Evolutionary conservation across 2,888 invertebrate genomes (phyloP), one percentile per base, ranked within the genome.

Genomic region (Willowsia nigromaculata): DNA sequence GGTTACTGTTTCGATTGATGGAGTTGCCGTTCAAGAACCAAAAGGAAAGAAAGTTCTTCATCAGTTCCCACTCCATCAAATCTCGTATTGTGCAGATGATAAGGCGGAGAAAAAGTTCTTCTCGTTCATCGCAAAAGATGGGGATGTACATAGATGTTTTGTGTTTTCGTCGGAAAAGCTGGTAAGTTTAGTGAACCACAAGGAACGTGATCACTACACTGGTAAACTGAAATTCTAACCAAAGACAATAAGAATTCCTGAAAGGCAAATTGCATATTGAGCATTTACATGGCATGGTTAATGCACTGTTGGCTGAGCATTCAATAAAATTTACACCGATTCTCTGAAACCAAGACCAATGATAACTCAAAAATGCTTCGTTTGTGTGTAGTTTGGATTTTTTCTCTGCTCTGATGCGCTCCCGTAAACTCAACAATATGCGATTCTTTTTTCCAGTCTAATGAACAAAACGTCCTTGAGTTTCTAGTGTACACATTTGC

Each of bases 11-110:
- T 99, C 98, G 84, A 97, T 98, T 83, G 98, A 99, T 94, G 99
- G 99, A 62, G 98, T 99, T 74, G 98, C 98, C 85, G 97, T 99
- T 93, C 97, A 97, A 94, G 97, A 97, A 92, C 95, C 95, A 91
- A 95, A 95, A 93, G 94, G 95, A 43, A 95, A 95, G 94, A 95
- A 95, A 93, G 97, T 98, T 87, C 95, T 98, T 93, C 97, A 98
- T 94, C 98, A 98, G 94, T 99, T 99, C 94, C 99, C 99, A 0
- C 95, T 99, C 68, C 99, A 99, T 94, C 96, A 98, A 94, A 99
- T 99, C 94, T 99, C 99, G 0, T 99, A 99, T 94, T 99, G 99
- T 95, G 99, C 99, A 0, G 99, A 99, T 94, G 99, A 99, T 94
- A 99, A 99, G 94, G 98, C 98, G 81, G 99, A 99, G 93, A 99